Base-by-base conservation (phyloP, 2,797 vertebrate species). In the Odontamblyopus rebecca region DNA sequence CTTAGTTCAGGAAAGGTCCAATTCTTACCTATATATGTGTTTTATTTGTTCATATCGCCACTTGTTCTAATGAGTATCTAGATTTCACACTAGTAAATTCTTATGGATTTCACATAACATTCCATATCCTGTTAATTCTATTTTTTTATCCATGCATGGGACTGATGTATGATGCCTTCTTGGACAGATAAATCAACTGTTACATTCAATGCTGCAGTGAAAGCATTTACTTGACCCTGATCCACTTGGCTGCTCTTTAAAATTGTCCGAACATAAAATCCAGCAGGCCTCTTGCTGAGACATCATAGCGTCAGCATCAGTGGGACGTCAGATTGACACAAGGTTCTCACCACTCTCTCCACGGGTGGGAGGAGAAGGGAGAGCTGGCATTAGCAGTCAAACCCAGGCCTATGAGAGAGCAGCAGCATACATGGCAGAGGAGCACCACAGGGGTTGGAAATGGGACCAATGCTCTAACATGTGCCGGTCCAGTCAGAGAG, bases 361-460 rank as follows among this genome's bases (percentile, higher is more conserved):
- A 73, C 76, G 71, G 80, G 87, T 64, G 69, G 79, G 68, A 78
- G 56, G 66, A 81, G 13, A 68, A 81, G 12, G 69, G 51, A 76
- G 76, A 70, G 72, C 51, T 67, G 74, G 76, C 76, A 86, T 79
- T 75, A 86, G 78, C 81, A 80, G 54, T 61, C 79, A 69, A 67
- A 66, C 29, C 61, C 50, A 23, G 62, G 30, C 70, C 68, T 41
- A 68, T 35, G 30, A 68, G 44, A 57, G 57, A 51, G 7, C 0
- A 66, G 65, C 15, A 2, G 62, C 69, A 70, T 79, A 73, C 56
- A 70, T 76, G 48, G 53, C 41, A 68, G 51, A 23, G 53, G 53
- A 61, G 41, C 26, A 18, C 70, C 26, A 53, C 67, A 57, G 48
- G 56, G 51, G n/a, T 74, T 53, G 30, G 8, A 29, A 32, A 53